Percentiles rank a stretch among this genome's conserved stretches.
phyloP scores from a whole-genome alignment of 2,797 vertebrate species.

The Phyllotis vaccarum region DNA sequence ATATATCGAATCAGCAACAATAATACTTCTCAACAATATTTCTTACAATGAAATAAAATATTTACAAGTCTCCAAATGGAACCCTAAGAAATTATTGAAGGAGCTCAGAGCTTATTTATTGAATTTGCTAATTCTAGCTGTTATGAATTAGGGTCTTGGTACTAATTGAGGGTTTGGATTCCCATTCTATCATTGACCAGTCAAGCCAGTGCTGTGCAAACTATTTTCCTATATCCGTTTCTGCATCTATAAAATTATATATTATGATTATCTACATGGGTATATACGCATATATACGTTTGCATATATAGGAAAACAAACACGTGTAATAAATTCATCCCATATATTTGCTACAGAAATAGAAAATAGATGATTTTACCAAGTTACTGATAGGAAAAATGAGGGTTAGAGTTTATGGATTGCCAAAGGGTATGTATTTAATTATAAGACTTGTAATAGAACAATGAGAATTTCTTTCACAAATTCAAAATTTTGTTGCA shows the following conservation, averaged over 20 bases:
- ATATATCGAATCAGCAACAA: slow-evolving; percentile 9
- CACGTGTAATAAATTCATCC: neutral
- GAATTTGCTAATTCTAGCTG: neutral
- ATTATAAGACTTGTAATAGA: slow-evolving; percentile 4
- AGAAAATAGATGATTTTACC: neutral
- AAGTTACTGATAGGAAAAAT: slow-evolving; percentile 37
- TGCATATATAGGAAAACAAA: slow-evolving; percentile 3
- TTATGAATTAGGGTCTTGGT: slow-evolving; percentile 34
- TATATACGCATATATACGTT: neutral
- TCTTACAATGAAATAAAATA: slow-evolving; percentile 32
- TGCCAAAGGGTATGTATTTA: neutral
- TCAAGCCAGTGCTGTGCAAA: neutral
- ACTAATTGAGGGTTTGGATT: slow-evolving; percentile 13
- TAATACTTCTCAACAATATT: neutral
- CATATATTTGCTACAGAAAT: neutral
- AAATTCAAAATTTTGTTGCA: slow-evolving; percentile 48
- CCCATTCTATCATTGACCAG: neutral
- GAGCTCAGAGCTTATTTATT: slow-evolving; percentile 1
- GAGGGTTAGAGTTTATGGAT: neutral
- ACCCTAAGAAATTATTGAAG: neutral
- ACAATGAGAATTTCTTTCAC: slow-evolving; percentile 1
- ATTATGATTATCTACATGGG: slow-evolving; percentile 4
- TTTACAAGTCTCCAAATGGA: neutral
- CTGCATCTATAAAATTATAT: slow-evolving; percentile 39
- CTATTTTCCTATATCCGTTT: slow-evolving; percentile 20